phyloP scores from a whole-genome alignment of 2,888 invertebrate species.

The Sarcophaga caerulescens region DNA sequence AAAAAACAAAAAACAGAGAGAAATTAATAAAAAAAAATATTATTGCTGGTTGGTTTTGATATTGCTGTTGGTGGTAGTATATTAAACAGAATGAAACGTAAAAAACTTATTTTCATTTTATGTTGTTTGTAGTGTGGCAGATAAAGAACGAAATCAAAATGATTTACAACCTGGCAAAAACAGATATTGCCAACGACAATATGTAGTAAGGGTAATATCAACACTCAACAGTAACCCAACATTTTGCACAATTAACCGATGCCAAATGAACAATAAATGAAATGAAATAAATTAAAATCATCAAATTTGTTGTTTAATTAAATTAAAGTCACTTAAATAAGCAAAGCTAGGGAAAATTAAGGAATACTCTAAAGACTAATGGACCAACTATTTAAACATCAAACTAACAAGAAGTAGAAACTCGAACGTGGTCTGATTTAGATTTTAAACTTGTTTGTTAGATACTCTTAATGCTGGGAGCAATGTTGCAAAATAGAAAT shows the following conservation, averaged over 20 bases:
- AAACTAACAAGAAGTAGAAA: too few species aligned
- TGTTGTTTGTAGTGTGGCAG: conserved; percentile 53
- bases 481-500: too few species aligned
- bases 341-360: too few species aligned
- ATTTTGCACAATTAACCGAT: conserved; percentile 43
- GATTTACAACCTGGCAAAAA: conserved; percentile 62
- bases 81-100: not conserved
- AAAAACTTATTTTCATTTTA: conserved; percentile 35
- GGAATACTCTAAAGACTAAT: too few species aligned
- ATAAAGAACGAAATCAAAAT: conserved; percentile 67
- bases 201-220: conserved; percentile 11
- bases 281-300: not conserved
- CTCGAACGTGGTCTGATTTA: too few species aligned
- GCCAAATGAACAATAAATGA: conserved; percentile 1
- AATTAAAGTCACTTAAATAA: too few species aligned
- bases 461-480: too few species aligned
- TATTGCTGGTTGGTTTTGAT: not conserved
- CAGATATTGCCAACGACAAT: conserved; percentile 52
- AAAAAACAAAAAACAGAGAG: conserved; percentile 25
- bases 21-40: conserved; percentile 25
- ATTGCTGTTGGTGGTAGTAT: not conserved
- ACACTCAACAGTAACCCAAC: conserved; percentile 13
- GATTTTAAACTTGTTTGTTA: too few species aligned
- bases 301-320: too few species aligned
- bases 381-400: too few species aligned